A percentile compares a stretch with the other conserved stretches of the same genome.
phyloP scores from a whole-genome alignment of 2,113 vertebrate genomes.

The Penelope pileata region DNA sequence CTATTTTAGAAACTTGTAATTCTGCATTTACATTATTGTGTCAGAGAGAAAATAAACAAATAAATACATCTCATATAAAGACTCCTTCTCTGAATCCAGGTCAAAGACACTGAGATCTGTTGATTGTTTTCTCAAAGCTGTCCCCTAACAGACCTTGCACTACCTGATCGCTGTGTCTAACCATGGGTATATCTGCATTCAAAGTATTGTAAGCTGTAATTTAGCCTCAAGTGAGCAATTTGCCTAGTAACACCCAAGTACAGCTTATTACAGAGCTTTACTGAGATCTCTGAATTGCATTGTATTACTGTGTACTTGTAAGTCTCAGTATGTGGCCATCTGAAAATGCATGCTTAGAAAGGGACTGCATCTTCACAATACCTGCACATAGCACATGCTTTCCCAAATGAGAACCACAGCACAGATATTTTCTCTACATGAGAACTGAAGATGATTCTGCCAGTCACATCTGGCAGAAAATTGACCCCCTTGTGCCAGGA shows the following conservation, averaged over 20 bases:
- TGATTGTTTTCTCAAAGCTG: neutral
- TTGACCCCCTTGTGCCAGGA: fast-evolving
- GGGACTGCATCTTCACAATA: neutral
- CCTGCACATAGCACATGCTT: fast-evolving
- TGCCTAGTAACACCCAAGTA: neutral
- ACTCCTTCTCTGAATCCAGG: neutral
- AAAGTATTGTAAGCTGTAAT: neutral
- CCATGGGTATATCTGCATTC: neutral
- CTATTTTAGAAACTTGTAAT: conserved; percentile 2
- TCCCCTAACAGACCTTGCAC: neutral
- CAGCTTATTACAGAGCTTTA: neutral
- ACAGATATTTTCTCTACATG: neutral
- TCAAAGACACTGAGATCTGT: neutral
- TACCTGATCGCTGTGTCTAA: neutral
- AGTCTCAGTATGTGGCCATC: neutral
- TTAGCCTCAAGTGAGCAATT: neutral
- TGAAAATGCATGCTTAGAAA: fast-evolving
- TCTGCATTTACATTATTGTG: neutral
- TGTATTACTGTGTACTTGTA: neutral
- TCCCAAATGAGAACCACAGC: neutral
- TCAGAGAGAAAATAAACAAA: neutral
- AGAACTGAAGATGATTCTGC: neutral
- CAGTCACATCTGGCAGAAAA: neutral
- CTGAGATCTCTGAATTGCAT: neutral
- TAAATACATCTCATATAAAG: neutral